A percentile compares a stretch with the other conserved stretches of the same genome.
These are phyloP conservation scores for Trissoscelio sp. DNA, from an alignment of 2,888 invertebrate species.

Conservation along the genomic window DNA sequence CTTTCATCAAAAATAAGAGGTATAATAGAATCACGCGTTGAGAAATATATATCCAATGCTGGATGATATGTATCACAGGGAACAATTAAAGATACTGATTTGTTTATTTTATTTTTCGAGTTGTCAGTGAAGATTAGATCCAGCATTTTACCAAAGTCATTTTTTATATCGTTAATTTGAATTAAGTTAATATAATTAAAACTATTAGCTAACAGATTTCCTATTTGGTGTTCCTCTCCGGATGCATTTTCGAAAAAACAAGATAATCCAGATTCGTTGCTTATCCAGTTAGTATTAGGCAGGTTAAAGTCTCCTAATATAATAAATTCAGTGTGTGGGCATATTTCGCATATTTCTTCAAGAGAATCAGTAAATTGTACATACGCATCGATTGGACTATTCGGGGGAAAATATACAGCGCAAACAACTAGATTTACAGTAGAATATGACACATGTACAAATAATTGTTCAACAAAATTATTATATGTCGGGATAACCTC, in stretches of 20 bases:
- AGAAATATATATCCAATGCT: not conserved
- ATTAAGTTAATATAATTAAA: conserved; percentile 5
- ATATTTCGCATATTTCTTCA: not conserved
- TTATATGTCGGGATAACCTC: not conserved
- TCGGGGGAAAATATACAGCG: not conserved
- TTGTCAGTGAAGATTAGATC: not conserved
- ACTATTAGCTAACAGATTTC: not conserved
- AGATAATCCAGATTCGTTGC: not conserved
- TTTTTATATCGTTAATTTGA: not conserved
- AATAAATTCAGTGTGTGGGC: not conserved
- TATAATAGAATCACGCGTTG: not conserved
- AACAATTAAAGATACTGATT: not conserved
- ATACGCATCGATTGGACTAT: not conserved
- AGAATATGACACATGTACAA: not conserved
- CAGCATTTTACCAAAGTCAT: not conserved
- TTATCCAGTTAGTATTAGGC: not conserved
- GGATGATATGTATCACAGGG: not conserved
- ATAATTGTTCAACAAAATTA: not conserved
- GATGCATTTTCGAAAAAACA: not conserved
- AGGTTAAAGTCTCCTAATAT: not conserved
- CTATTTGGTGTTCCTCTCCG: not conserved
- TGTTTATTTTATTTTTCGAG: not conserved
- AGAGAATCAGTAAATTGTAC: not conserved
- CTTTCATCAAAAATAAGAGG: not conserved
- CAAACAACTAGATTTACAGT: not conserved